These are phyloP conservation scores for Eucriotettix oculatus DNA, from an alignment of 2,888 invertebrate species.

Conservation along the genomic window DNA sequence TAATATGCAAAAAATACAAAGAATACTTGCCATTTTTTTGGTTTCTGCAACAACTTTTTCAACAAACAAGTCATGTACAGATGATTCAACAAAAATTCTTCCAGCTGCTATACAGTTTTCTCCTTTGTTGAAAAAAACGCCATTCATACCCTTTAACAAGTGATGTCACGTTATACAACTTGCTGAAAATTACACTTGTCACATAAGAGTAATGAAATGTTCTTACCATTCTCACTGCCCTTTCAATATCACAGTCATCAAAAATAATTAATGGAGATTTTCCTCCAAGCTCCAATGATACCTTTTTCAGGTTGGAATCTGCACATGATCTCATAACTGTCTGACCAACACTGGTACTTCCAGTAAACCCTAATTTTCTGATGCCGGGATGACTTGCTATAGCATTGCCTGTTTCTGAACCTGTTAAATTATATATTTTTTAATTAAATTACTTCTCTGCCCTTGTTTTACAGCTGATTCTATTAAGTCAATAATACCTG, in stretches of 20 bases:
- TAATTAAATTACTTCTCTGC: background rate
- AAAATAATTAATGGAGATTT: constrained; percentile 92
- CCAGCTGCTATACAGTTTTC: constrained; percentile 98
- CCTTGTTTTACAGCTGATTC: no score
- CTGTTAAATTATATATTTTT: constrained; percentile 23
- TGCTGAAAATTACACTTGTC: background rate
- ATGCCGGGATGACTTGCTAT: constrained; percentile 71
- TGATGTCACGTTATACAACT: background rate
- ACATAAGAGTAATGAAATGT: background rate
- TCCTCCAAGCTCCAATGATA: constrained; percentile 86
- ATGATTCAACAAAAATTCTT: constrained; percentile 78
- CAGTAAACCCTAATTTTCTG: constrained; percentile 89
- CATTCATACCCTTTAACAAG: constrained; percentile 59
- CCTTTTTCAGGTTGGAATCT: constrained; percentile 82
- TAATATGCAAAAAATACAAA: background rate
- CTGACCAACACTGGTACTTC: constrained; percentile 83
- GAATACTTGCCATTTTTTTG: constrained; percentile 41
- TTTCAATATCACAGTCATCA: constrained; percentile 83
- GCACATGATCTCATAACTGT: constrained; percentile 86
- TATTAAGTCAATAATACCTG: constrained; percentile 27
- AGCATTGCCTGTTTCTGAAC: constrained; percentile 67
- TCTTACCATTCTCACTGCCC: constrained; percentile 70
- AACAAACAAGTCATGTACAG: constrained; percentile 81
- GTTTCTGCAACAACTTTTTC: constrained; percentile 55
- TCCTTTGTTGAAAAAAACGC: constrained; percentile 96